Evolutionary conservation across 2,113 vertebrate species (phyloP).

Genomic region (Garra rufa): DNA sequence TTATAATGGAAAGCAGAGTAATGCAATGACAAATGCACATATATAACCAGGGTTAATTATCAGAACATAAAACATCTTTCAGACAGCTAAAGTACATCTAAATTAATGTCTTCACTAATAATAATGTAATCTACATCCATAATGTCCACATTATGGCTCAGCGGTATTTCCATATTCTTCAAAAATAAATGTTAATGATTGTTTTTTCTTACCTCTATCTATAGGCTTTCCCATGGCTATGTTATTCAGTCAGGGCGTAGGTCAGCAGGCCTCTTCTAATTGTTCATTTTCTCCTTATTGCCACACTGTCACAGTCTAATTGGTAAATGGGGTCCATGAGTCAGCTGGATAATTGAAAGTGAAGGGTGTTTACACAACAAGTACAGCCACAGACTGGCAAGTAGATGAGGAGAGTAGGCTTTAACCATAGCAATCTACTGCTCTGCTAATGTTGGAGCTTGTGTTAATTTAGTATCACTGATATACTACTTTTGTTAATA

Average conservation of each 20-base stretch:
- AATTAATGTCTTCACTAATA: not conserved
- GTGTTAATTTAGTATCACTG: not conserved
- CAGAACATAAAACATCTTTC: not conserved
- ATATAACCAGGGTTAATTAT: not conserved
- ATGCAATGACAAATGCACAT: not conserved
- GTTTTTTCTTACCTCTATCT: constrained; percentile 24
- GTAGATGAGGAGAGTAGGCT: not conserved
- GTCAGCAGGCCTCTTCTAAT: constrained; percentile 24
- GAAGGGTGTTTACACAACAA: constrained; percentile 44
- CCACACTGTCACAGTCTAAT: constrained; percentile 32
- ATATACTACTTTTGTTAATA: too few species aligned
- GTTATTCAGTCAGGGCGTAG: not conserved
- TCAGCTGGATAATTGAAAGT: constrained; percentile 31
- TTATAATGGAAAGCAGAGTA: not conserved
- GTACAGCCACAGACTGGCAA: constrained; percentile 2
- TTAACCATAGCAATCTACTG: not conserved
- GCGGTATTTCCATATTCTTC: not conserved
- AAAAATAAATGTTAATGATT: not conserved
- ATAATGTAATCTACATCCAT: not conserved
- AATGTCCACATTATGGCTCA: not conserved
- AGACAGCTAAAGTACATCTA: not conserved
- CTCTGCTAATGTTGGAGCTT: not conserved
- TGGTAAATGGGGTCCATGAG: constrained; percentile 31
- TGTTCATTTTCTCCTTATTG: constrained; percentile 12
- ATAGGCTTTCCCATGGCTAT: not conserved